These are phyloP conservation scores for Siniperca chuatsi DNA, from an alignment of 2,113 vertebrate genomes.

Conservation along the genomic window DNA sequence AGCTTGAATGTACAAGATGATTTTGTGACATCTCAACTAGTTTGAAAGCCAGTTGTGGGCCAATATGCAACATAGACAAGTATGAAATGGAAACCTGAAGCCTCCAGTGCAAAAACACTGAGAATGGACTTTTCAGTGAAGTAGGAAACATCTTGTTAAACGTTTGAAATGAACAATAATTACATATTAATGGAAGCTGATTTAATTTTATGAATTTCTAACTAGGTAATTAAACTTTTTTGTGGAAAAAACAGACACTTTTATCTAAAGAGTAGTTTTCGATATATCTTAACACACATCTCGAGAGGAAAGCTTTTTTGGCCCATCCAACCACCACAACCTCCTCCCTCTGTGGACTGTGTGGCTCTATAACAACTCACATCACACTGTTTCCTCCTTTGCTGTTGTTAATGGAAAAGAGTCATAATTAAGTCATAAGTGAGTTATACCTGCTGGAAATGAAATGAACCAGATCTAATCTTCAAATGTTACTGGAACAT, in stretches of 20 bases:
- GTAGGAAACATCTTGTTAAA: neutral
- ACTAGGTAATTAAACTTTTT: too few relatives aligned
- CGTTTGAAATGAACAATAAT: neutral
- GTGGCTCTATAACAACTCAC: neutral
- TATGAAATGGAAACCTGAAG: too few relatives aligned
- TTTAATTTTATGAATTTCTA: too few relatives aligned
- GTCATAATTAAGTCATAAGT: neutral
- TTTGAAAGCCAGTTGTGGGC: too few relatives aligned
- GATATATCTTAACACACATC: neutral
- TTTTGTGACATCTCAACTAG: too few relatives aligned
- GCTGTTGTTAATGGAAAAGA: neutral
- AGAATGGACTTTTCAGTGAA: neutral
- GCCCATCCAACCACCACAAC: neutral
- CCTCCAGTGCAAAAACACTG: too few relatives aligned
- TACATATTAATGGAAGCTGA: neutral
- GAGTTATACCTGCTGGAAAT: neutral
- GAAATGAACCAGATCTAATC: neutral
- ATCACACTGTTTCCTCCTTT: neutral
- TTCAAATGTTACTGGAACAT: neutral
- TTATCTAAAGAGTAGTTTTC: neutral
- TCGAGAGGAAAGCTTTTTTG: too few relatives aligned
- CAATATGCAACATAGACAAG: too few relatives aligned
- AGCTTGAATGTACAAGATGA: too few relatives aligned
- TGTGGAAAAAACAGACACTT: too few relatives aligned
- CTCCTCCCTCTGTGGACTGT: slow-evolving; percentile 2